A percentile compares a stretch with the other conserved stretches of the same genome.
Evolutionary conservation across 2,113 vertebrate species (phyloP).

Genomic region (Tautogolabrus adspersus): DNA sequence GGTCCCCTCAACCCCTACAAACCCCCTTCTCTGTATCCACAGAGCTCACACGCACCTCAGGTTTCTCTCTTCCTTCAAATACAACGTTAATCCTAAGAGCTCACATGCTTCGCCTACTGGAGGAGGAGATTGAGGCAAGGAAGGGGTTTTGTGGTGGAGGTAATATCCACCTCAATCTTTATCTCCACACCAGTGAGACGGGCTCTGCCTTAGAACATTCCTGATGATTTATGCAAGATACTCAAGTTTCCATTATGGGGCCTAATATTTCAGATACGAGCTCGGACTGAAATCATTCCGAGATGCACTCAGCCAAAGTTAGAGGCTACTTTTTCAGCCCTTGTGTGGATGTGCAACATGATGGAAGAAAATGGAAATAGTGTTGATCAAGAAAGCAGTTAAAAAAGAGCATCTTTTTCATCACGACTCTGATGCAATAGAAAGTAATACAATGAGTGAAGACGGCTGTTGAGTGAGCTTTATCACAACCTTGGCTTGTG

Average conservation of each 20-base stretch:
- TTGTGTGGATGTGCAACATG: constrained; percentile 40
- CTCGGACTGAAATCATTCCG: constrained; percentile 40
- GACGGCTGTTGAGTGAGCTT: constrained; percentile 20
- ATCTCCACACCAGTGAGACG: constrained; percentile 63
- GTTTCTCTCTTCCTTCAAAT: constrained; percentile 43
- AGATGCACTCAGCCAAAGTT: constrained; percentile 40
- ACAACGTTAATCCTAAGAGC: constrained; percentile 50
- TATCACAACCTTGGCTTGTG: background rate
- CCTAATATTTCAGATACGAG: constrained; percentile 57
- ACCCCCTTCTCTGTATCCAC: background rate
- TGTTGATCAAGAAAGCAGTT: constrained; percentile 44
- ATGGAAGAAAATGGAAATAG: constrained; percentile 48
- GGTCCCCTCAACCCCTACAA: constrained; percentile 52
- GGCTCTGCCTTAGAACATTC: constrained; percentile 58
- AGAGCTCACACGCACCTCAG: constrained; percentile 22
- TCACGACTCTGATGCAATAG: constrained; percentile 55
- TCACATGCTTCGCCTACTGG: constrained; percentile 44
- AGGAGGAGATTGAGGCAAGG: constrained; percentile 36
- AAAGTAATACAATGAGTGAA: constrained; percentile 38
- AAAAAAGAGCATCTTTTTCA: constrained; percentile 42
- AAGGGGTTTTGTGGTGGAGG: constrained; percentile 28
- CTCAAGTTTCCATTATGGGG: constrained; percentile 61
- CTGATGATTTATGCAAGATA: constrained; percentile 73
- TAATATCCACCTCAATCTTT: constrained; percentile 62
- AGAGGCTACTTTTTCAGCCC: constrained; percentile 30